A percentile compares a stretch with the other conserved stretches of the same genome.
These are phyloP conservation scores for Nerophis lumbriciformis DNA, from an alignment of 2,113 vertebrate genomes.

Conservation along the genomic window DNA sequence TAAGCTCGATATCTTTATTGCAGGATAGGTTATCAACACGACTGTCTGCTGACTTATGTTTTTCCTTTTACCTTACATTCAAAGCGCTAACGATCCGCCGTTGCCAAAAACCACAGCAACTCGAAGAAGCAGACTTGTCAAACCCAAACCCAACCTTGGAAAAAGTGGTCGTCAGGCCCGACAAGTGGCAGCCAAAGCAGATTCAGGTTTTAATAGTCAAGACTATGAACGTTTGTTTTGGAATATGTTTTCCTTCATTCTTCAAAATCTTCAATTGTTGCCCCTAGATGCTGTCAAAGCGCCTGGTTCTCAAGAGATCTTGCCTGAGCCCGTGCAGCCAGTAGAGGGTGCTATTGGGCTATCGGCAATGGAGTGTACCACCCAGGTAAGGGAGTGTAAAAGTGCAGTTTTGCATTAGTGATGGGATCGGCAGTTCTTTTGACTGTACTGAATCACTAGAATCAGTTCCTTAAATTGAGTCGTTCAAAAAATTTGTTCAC, in stretches of 20 bases:
- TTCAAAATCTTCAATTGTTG: not conserved
- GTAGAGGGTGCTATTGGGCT: slow-evolving; percentile 8
- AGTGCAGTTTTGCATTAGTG: no score
- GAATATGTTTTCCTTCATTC: no score
- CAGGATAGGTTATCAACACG: not conserved
- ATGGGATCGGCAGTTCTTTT: no score
- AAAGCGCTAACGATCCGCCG: slow-evolving; percentile 18
- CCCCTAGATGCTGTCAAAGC: not conserved
- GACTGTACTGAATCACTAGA: no score
- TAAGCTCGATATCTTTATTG: slow-evolving; percentile 11
- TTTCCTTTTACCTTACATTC: not conserved
- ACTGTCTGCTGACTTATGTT: not conserved
- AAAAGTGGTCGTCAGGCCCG: slow-evolving; percentile 1
- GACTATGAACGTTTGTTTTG: no score
- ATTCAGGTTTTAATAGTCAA: slow-evolving; percentile 24
- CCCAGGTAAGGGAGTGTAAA: no score
- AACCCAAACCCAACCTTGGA: slow-evolving; percentile 58
- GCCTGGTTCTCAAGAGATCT: not conserved
- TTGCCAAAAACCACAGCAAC: slow-evolving; percentile 15
- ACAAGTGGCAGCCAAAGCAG: slow-evolving; percentile 1
- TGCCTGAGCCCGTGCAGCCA: slow-evolving; percentile 5
- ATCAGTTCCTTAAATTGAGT: no score
- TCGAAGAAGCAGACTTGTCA: slow-evolving; percentile 42
- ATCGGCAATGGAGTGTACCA: not conserved
- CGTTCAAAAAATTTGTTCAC: no score